Evolutionary conservation across 2,888 invertebrate genomes (phyloP).

Genomic region (Rhagophthalmus giganteus): DNA sequence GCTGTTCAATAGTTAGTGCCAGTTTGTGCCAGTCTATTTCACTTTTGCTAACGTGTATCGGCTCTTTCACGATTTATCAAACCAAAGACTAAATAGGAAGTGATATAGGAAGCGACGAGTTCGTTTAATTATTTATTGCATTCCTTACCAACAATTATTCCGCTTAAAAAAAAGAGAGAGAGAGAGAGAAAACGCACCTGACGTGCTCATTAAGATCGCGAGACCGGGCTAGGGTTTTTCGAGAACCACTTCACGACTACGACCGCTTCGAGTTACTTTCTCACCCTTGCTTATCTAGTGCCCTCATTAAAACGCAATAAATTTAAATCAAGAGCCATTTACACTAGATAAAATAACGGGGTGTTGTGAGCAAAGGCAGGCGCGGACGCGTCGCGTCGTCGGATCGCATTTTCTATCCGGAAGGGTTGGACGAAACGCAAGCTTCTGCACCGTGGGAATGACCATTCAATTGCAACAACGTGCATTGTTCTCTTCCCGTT

Average conservation of each 20-base stretch:
- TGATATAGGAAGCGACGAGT: no score
- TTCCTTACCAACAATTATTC: no score
- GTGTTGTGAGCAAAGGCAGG: background rate
- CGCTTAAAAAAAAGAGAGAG: background rate
- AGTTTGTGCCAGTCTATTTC: constrained; percentile 1
- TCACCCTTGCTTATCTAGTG: constrained; percentile 3
- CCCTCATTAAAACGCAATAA: constrained; percentile 27
- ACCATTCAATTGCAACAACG: constrained; percentile 25
- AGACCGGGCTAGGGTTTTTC: background rate
- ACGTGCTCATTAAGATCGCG: no score
- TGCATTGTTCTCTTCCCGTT: no score
- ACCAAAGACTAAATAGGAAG: no score
- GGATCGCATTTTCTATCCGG: no score
- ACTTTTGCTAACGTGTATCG: background rate
- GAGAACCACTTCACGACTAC: constrained; percentile 1
- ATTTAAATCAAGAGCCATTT: constrained; percentile 26
- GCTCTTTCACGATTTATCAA: no score
- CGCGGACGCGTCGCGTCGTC: background rate
- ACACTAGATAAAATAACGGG: constrained; percentile 16
- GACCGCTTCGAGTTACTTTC: constrained; percentile 1
- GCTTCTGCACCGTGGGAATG: constrained; percentile 32
- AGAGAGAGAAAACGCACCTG: no score
- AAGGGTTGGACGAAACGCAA: constrained; percentile 34
- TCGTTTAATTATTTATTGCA: no score
- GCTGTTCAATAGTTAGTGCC: constrained; percentile 6